phyloP scores from a whole-genome alignment of 2,888 invertebrate genomes.

The Diarsia dahlii region DNA sequence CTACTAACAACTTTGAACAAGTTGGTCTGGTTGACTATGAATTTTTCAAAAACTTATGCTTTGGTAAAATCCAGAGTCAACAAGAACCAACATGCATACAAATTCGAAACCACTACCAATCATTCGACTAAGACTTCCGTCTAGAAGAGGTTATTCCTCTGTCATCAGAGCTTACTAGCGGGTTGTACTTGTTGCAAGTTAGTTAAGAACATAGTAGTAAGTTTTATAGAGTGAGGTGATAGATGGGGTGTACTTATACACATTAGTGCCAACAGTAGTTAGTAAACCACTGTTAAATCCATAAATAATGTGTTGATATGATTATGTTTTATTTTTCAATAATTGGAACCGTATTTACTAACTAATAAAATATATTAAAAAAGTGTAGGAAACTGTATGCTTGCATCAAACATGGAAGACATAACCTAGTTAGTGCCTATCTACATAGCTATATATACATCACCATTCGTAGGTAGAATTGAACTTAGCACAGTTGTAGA shows the following conservation, averaged over 20 bases:
- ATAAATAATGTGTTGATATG: too few species aligned
- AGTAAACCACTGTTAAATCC: too few species aligned
- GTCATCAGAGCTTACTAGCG: not conserved
- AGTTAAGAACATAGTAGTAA: too few species aligned
- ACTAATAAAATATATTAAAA: too few species aligned
- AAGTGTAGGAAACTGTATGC: not conserved
- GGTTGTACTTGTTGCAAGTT: not conserved
- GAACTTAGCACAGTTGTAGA: conserved; percentile 15
- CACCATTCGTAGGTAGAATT: conserved; percentile 12
- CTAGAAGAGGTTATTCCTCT: not conserved
- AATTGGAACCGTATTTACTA: too few species aligned
- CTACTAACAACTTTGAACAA: not conserved
- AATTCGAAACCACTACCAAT: not conserved
- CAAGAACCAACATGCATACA: not conserved
- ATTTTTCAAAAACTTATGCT: too few species aligned
- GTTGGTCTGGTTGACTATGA: not conserved
- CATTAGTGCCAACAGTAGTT: too few species aligned
- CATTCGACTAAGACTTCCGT: not conserved
- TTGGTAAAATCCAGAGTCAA: not conserved
- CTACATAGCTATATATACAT: not conserved
- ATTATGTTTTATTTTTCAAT: too few species aligned
- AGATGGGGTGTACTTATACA: too few species aligned
- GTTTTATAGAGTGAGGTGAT: too few species aligned
- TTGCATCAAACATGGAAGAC: not conserved
- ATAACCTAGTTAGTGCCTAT: not conserved